Evolutionary conservation across 2,888 invertebrate species (phyloP).

Genomic region (Tetragnatha montana): DNA sequence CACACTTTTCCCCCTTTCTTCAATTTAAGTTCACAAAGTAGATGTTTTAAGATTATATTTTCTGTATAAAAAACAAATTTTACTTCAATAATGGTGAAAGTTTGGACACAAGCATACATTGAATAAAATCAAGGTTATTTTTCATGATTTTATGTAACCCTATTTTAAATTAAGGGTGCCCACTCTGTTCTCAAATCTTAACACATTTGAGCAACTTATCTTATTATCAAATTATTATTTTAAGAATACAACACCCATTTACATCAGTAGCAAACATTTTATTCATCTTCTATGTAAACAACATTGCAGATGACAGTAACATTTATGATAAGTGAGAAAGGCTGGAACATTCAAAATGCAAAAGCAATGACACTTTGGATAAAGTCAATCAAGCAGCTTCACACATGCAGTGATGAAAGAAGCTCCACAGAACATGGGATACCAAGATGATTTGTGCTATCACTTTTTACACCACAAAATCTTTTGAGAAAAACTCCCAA

Average conservation of each 20-base stretch:
- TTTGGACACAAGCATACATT: no score
- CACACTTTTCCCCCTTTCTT: no score
- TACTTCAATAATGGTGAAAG: no score
- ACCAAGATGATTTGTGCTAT: neutral
- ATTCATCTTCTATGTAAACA: conserved; percentile 8
- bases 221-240: conserved; percentile 9
- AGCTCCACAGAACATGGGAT: neutral
- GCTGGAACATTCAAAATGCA: neutral
- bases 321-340: neutral
- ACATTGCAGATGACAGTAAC: neutral
- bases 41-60: no score
- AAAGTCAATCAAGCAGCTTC: neutral
- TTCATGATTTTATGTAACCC: no score
- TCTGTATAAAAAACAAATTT: no score
- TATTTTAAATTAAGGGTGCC: no score
- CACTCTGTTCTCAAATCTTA: no score
- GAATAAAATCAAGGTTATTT: no score
- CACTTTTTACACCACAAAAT: neutral
- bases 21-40: no score
- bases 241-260: conserved; percentile 28
- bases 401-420: neutral
- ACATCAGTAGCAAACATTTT: conserved; percentile 13
- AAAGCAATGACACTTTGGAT: neutral
- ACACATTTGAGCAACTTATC: no score
- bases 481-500: no score